A percentile compares a stretch with the other conserved stretches of the same genome.
Conservation (phyloP, 2,797 vertebrate species). For the Cottoperca gobio region DNA sequence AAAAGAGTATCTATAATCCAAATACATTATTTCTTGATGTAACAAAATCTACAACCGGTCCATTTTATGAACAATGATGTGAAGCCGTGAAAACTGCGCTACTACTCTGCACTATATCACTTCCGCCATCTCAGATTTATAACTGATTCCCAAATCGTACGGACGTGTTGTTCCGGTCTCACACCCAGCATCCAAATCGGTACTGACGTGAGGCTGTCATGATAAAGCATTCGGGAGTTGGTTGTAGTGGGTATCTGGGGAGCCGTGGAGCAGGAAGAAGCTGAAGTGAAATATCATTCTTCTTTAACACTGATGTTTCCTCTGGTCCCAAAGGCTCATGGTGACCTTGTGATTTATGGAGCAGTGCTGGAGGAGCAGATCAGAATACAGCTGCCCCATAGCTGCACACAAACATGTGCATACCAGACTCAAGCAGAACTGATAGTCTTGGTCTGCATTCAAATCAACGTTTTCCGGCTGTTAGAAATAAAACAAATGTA, state of each 20-base stretch:
- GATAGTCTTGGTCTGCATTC: constrained; percentile 11
- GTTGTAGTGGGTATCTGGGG: constrained; percentile 57
- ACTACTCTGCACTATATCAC: constrained; percentile 7
- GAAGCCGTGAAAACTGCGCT: constrained; percentile 7
- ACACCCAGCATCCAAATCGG: constrained; percentile 27
- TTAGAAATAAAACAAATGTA: constrained; percentile 15
- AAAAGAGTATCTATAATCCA: neutral
- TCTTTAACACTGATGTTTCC: constrained; percentile 65
- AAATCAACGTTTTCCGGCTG: constrained; percentile 36
- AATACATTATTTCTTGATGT: neutral
- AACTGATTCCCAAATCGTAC: constrained; percentile 34
- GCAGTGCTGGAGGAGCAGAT: constrained; percentile 50
- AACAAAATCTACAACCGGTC: constrained; percentile 3
- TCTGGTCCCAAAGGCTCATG: constrained; percentile 62
- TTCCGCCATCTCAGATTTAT: constrained; percentile 29
- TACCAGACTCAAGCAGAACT: constrained; percentile 42
- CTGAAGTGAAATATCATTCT: constrained; percentile 70
- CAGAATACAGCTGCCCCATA: constrained; percentile 66
- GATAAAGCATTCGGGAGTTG: constrained; percentile 50
- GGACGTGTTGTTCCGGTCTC: constrained; percentile 39
- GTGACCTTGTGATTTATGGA: constrained; percentile 72
- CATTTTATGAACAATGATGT: neutral
- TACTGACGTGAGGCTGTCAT: constrained; percentile 56
- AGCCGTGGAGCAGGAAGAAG: constrained; percentile 65
- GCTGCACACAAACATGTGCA: constrained; percentile 57